These are phyloP conservation scores for Leptarthrus brevirostris DNA, from an alignment of 2,888 invertebrate genomes.

Conservation along the genomic window DNA sequence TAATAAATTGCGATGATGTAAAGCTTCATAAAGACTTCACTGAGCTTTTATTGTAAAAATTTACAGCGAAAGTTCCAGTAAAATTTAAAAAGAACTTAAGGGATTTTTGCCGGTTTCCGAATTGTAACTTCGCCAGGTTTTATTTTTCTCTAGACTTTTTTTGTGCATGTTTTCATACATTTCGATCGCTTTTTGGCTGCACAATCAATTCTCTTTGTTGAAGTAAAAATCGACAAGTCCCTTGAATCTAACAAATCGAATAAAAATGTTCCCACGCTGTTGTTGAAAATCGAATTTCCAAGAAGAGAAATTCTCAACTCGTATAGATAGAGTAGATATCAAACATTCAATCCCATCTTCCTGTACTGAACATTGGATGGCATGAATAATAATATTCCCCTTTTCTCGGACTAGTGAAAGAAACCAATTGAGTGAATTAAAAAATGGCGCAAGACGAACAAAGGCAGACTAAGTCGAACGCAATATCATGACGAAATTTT, in stretches of 20 bases:
- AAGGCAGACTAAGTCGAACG: not conserved
- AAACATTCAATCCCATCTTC: too few species aligned
- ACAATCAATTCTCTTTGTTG: slow-evolving; percentile 14
- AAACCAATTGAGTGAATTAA: not conserved
- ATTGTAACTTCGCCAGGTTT: slow-evolving; percentile 3
- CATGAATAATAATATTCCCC: too few species aligned
- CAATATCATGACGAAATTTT: not conserved
- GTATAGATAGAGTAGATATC: slow-evolving; percentile 1
- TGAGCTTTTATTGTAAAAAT: not conserved
- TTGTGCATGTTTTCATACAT: not conserved
- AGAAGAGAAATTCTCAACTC: not conserved
- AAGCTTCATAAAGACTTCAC: not conserved
- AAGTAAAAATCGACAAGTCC: not conserved
- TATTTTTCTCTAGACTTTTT: not conserved
- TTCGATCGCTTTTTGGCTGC: not conserved
- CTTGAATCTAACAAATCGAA: not conserved
- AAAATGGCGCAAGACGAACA: not conserved
- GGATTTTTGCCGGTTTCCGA: not conserved
- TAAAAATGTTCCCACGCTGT: not conserved
- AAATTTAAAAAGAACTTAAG: slow-evolving; percentile 12
- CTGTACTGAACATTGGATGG: too few species aligned
- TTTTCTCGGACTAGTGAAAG: slow-evolving; percentile 1
- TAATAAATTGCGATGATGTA: not conserved
- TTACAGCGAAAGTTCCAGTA: not conserved
- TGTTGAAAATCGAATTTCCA: slow-evolving; percentile 7